Percentiles rank a stretch among this genome's conserved stretches.
Conservation (phyloP, 2,113 vertebrate genomes). For the Leptobrachium ailaonicum region DNA sequence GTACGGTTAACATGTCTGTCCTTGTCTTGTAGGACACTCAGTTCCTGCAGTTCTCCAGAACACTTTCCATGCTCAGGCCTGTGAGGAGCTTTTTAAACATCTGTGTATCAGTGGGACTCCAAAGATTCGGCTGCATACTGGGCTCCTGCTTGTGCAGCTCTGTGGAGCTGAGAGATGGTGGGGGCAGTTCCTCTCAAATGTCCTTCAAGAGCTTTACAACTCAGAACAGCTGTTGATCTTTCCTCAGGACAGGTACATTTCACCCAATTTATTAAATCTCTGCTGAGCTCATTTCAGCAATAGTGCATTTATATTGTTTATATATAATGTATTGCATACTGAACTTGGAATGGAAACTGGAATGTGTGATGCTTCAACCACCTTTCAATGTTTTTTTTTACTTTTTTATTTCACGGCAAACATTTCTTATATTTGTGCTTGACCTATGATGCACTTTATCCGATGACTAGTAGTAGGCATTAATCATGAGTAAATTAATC, state of each 20-base stretch:
- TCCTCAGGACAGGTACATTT: constrained; percentile 89
- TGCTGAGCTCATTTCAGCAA: not conserved
- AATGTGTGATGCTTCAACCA: too few species aligned
- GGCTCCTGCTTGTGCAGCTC: constrained; percentile 91
- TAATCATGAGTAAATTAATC: too few species aligned
- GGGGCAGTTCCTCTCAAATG: constrained; percentile 97
- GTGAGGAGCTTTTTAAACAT: constrained; percentile 97
- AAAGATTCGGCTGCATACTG: constrained; percentile 92
- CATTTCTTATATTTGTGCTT: too few species aligned
- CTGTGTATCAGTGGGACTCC: constrained; percentile 97
- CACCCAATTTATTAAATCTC: not conserved
- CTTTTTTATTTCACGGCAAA: too few species aligned
- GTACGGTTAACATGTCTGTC: too few species aligned
- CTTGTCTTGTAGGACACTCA: constrained; percentile 76
- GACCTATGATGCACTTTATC: too few species aligned
- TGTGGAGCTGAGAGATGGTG: constrained; percentile 97
- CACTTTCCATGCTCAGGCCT: constrained; percentile 93
- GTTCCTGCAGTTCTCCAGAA: constrained; percentile 94
- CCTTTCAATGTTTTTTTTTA: too few species aligned
- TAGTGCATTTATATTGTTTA: too few species aligned
- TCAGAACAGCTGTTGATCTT: constrained; percentile 97
- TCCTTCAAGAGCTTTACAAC: constrained; percentile 97
- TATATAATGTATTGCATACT: too few species aligned
- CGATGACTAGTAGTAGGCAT: too few species aligned
- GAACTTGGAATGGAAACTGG: too few species aligned